Evolutionary conservation across 64 coral and sea anemone genomes (phyloP).

Genomic region (Cladopsammia gracilis): DNA sequence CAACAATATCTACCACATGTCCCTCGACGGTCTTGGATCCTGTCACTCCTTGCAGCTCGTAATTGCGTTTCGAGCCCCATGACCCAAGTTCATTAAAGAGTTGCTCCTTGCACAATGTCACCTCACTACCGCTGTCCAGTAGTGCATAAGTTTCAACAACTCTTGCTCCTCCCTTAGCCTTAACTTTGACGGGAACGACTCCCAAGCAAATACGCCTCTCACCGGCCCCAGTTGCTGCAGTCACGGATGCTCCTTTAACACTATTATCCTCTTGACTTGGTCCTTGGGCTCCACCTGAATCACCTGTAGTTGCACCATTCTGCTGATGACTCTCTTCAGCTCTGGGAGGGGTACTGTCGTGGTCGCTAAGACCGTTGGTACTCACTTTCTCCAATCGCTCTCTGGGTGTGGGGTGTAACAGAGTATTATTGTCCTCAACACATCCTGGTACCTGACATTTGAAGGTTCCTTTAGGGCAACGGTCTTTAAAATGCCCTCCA

Average conservation of each 20-base stretch:
- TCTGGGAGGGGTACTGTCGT: neutral
- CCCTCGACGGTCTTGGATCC: slow-evolving; percentile 9
- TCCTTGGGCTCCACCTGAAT: neutral
- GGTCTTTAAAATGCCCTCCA: no score
- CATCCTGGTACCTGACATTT: slow-evolving; percentile 61
- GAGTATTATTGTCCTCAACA: slow-evolving; percentile 50
- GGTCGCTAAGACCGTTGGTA: neutral
- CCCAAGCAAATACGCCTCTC: slow-evolving; percentile 36
- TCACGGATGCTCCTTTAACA: slow-evolving; percentile 38
- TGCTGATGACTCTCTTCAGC: neutral
- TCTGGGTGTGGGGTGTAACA: slow-evolving; percentile 45
- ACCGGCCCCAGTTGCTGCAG: slow-evolving; percentile 55
- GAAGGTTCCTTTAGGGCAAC: slow-evolving; percentile 35
- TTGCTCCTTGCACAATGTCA: slow-evolving; percentile 60
- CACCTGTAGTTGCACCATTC: neutral
- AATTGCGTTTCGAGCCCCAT: neutral
- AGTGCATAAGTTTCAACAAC: slow-evolving; percentile 49
- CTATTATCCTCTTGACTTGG: neutral
- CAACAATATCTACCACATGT: neutral
- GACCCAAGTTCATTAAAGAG: neutral
- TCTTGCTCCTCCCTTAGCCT: neutral
- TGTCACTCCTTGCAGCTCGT: slow-evolving; percentile 18
- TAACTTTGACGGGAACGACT: slow-evolving; percentile 55
- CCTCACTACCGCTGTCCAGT: slow-evolving; percentile 48
- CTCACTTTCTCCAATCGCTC: neutral